phyloP scores from a whole-genome alignment of 2,113 vertebrate genomes.

The Eurypyga helias region DNA sequence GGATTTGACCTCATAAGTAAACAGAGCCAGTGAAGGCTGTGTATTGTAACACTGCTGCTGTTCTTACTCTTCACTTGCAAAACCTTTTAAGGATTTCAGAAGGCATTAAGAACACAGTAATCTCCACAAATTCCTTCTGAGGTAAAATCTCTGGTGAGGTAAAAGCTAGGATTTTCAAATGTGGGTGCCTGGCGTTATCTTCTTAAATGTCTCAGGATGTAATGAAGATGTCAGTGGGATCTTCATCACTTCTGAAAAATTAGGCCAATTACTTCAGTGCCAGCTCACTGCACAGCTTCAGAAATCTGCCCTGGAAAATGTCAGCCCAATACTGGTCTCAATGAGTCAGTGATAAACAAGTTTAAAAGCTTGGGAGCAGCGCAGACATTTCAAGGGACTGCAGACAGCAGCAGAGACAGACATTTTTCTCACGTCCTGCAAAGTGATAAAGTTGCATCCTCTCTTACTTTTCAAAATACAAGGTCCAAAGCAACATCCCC shows the following conservation, averaged over 20 bases:
- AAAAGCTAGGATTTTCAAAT: neutral
- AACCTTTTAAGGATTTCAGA: neutral
- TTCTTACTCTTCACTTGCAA: neutral
- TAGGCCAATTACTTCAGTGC: slow-evolving; percentile 33
- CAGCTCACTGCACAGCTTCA: slow-evolving; percentile 7
- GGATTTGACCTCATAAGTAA: neutral
- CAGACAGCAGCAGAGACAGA: neutral
- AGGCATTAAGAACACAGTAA: neutral
- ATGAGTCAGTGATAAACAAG: neutral
- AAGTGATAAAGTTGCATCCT: neutral
- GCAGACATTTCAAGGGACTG: neutral
- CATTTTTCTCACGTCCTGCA: neutral
- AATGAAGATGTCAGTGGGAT: slow-evolving; percentile 24
- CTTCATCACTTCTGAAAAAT: neutral
- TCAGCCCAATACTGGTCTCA: neutral
- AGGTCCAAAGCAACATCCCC: neutral
- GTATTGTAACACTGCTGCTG: neutral
- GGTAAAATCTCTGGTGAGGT: neutral
- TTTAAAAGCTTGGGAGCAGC: neutral
- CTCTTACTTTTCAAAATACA: neutral
- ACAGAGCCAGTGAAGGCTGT: neutral
- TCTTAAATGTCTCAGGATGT: neutral
- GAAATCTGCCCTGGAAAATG: slow-evolving; percentile 23
- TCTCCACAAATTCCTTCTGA: slow-evolving; percentile 17
- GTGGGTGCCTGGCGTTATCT: neutral